phyloP scores from a whole-genome alignment of 2,888 invertebrate genomes.

The Parasteatoda lunata region DNA sequence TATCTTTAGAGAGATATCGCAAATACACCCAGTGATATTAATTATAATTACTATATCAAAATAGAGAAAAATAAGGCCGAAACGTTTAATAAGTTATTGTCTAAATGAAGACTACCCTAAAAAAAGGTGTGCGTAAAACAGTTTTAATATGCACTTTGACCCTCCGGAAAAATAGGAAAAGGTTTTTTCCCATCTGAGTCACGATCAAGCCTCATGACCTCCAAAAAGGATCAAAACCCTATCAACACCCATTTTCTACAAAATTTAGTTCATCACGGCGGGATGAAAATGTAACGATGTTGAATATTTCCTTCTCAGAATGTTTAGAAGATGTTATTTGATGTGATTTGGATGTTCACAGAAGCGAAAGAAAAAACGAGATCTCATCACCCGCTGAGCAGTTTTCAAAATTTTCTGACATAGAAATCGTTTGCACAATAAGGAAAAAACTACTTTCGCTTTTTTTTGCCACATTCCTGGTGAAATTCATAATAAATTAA shows the following conservation, averaged over 20 bases:
- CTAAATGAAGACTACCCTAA: too few species aligned
- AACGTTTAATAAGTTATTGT: too few species aligned
- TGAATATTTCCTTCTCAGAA: slow-evolving; percentile 27
- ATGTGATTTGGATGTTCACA: slow-evolving; percentile 15
- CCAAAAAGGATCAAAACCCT: neutral
- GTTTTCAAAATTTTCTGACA: neutral
- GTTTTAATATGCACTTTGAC: too few species aligned
- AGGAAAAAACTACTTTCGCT: neutral
- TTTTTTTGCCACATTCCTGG: neutral
- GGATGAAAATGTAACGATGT: slow-evolving; percentile 4
- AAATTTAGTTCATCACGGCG: slow-evolving; percentile 39
- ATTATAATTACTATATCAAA: too few species aligned
- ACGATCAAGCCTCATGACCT: slow-evolving; percentile 39
- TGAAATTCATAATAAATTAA: too few species aligned
- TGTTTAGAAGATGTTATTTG: slow-evolving; percentile 28
- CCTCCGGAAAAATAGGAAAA: slow-evolving; percentile 5
- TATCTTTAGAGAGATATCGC: too few species aligned
- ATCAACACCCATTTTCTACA: slow-evolving; percentile 34
- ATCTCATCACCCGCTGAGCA: neutral
- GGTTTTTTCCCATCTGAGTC: neutral
- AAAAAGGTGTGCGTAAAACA: too few species aligned
- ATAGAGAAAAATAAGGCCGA: too few species aligned
- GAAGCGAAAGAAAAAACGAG: neutral
- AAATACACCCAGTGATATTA: too few species aligned
- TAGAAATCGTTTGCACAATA: neutral